Conservation (phyloP, 2,888 invertebrate genomes). For the Drosophila cyrtoloma region DNA sequence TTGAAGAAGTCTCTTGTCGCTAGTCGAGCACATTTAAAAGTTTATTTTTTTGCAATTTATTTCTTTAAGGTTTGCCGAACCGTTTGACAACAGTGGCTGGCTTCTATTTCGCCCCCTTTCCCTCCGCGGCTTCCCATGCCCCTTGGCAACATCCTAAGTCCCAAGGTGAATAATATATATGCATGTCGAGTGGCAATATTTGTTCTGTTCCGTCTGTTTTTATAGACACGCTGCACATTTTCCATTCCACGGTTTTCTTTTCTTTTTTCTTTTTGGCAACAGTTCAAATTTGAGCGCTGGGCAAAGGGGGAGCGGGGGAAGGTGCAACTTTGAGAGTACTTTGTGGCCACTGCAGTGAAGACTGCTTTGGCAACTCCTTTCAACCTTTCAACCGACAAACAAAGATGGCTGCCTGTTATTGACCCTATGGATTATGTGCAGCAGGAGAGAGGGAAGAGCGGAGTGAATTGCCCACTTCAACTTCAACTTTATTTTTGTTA, state of each 20-base stretch:
- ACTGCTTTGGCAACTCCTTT: conserved; percentile 19
- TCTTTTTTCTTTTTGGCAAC: conserved; percentile 56
- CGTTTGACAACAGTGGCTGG: conserved; percentile 5
- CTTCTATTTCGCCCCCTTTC: not conserved
- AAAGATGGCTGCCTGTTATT: conserved; percentile 56
- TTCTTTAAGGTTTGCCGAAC: conserved; percentile 4
- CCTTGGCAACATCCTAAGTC: conserved; percentile 9
- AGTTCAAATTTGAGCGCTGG: conserved; percentile 63
- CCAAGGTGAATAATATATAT: conserved; percentile 35
- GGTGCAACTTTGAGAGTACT: conserved; percentile 28
- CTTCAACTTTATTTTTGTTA: conserved; percentile 13
- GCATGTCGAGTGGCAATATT: conserved; percentile 15
- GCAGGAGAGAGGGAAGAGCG: not conserved
- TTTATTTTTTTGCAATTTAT: not conserved
- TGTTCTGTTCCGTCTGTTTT: conserved; percentile 18
- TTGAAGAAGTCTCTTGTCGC: not conserved
- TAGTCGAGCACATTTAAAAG: not conserved
- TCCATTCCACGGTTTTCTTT: conserved; percentile 13
- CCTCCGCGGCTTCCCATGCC: not conserved
- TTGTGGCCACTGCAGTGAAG: conserved; percentile 37
- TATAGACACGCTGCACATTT: conserved; percentile 31
- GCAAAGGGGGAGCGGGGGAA: conserved; percentile 3
- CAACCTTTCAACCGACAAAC: conserved; percentile 33
- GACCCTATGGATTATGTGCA: conserved; percentile 78
- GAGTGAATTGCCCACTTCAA: conserved; percentile 36